Percentiles rank a stretch among this genome's conserved stretches.
Conservation (phyloP, 2,888 invertebrate genomes). For the Aleiodes alternator region DNA sequence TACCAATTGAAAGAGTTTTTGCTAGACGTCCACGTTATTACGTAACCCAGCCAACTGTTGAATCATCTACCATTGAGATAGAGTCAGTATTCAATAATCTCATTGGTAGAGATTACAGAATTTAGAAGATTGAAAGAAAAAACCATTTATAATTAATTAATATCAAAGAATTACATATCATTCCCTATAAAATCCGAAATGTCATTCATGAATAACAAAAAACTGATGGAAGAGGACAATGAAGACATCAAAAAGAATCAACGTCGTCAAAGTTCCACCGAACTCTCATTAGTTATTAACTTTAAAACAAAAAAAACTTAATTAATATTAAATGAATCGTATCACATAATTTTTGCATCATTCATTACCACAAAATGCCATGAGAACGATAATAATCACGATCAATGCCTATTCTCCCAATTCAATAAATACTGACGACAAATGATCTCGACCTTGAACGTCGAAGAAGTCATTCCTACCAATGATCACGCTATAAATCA, state of each 20-base stretch:
- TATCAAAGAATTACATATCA: constrained; percentile 30
- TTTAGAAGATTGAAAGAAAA: constrained; percentile 39
- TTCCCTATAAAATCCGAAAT: constrained; percentile 33
- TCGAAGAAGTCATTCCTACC: constrained; percentile 47
- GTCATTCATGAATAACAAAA: constrained; percentile 40
- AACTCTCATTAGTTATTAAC: too few relatives aligned
- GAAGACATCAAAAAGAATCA: too few relatives aligned
- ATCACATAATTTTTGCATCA: constrained; percentile 36
- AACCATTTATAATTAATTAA: constrained; percentile 13
- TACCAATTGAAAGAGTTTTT: constrained; percentile 73
- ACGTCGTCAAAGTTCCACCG: too few relatives aligned
- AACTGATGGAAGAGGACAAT: not conserved
- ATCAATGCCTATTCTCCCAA: constrained; percentile 19
- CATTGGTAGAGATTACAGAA: constrained; percentile 58
- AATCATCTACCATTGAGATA: constrained; percentile 73
- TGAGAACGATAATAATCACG: constrained; percentile 44
- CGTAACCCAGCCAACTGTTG: constrained; percentile 67
- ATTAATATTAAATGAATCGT: constrained; percentile 29
- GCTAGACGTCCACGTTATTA: constrained; percentile 58
- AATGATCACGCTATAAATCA: constrained; percentile 37
- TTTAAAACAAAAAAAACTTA: constrained; percentile 3
- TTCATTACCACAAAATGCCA: constrained; percentile 41
- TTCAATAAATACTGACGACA: constrained; percentile 13
- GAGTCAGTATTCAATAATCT: constrained; percentile 73
- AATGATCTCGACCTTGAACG: constrained; percentile 52